phyloP scores from a whole-genome alignment of 2,797 vertebrate genomes.

The Diplodus sargus region DNA sequence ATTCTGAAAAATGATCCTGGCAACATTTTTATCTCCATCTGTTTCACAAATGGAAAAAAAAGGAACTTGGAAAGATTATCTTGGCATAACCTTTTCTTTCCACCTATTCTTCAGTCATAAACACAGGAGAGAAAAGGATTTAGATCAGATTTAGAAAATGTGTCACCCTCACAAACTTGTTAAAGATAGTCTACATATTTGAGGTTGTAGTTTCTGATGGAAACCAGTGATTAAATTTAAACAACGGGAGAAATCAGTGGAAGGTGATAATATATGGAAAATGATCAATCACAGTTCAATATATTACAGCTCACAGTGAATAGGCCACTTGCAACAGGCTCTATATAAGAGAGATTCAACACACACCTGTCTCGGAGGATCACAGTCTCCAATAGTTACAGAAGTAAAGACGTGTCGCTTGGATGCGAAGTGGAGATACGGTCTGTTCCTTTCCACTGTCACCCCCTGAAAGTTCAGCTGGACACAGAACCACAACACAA shows the following conservation, averaged over 20 bases:
- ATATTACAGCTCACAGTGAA: not conserved
- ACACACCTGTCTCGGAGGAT: constrained; percentile 90
- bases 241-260: not conserved
- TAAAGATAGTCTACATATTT: too few relatives aligned
- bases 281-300: not conserved
- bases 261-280: not conserved
- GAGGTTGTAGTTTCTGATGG: not conserved
- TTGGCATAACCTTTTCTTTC: too few relatives aligned
- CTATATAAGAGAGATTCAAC: not conserved
- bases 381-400: constrained; percentile 82
- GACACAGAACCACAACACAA: constrained; percentile 48
- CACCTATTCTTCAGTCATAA: too few relatives aligned
- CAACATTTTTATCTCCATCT: too few relatives aligned
- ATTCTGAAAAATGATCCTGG: too few relatives aligned
- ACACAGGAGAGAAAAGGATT: too few relatives aligned
- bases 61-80: too few relatives aligned
- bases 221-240: not conserved
- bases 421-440: constrained; percentile 87
- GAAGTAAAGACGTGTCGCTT: constrained; percentile 87
- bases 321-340: not conserved
- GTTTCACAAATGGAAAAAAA: too few relatives aligned
- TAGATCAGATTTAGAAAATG: too few relatives aligned
- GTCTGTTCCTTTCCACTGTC: constrained; percentile 84
- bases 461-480: constrained; percentile 91
- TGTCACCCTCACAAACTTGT: too few relatives aligned